phyloP scores from a whole-genome alignment of 2,888 invertebrate genomes.

The Timandra comae region DNA sequence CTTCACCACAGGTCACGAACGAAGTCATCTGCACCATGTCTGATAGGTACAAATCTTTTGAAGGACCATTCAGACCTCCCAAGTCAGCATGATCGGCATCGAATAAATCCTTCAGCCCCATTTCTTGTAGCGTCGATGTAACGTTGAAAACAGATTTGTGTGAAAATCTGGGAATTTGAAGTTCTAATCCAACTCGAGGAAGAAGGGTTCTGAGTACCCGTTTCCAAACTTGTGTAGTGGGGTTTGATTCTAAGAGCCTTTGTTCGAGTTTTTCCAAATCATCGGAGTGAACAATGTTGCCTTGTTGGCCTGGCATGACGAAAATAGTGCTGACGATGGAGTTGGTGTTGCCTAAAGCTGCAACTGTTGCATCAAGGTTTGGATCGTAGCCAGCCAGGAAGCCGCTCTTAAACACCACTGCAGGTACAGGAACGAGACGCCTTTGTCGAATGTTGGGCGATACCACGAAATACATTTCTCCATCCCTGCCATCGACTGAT shows the following conservation, averaged over 20 bases:
- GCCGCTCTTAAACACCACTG: conserved; percentile 84
- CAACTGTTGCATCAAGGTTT: conserved; percentile 88
- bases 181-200: conserved; percentile 85
- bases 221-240: conserved; percentile 83
- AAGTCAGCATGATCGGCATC: conserved; percentile 86
- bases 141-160: conserved; percentile 90
- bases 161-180: conserved; percentile 89
- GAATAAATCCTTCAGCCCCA: conserved; percentile 90
- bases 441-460: conserved; percentile 87
- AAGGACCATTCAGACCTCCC: conserved; percentile 86
- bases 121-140: conserved; percentile 84
- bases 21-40: conserved; percentile 89
- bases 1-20: conserved; percentile 90
- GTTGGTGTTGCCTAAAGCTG: conserved; percentile 83
- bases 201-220: conserved; percentile 83
- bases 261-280: conserved; percentile 85
- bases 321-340: conserved; percentile 87
- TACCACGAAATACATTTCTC: conserved; percentile 91
- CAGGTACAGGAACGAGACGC: conserved; percentile 88
- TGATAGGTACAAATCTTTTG: conserved; percentile 87
- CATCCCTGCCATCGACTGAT: conserved; percentile 86
- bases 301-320: conserved; percentile 91
- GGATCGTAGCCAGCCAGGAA: conserved; percentile 92
- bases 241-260: conserved; percentile 80
- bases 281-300: conserved; percentile 86